Evolutionary conservation across 1,140 invertebrate genomes (phyloP).

Genomic region (Pomacea maculata): DNA sequence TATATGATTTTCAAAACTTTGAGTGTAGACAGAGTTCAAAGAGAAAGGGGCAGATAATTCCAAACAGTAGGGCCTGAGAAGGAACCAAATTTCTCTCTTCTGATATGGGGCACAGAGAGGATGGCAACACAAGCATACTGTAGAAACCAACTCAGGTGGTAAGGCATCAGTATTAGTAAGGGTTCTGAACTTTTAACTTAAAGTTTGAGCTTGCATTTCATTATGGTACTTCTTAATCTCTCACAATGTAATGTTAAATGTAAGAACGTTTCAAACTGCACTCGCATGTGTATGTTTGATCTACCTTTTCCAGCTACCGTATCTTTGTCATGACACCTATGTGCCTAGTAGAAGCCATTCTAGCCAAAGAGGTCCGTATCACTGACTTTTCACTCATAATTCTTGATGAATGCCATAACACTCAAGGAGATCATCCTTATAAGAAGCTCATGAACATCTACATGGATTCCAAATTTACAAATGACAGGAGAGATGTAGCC

Average conservation of each 20-base stretch:
- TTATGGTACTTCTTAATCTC: too few species aligned
- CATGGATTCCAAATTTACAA: slow-evolving; percentile 1
- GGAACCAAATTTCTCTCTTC: too few species aligned
- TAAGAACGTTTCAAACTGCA: not conserved
- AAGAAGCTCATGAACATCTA: slow-evolving; percentile 8
- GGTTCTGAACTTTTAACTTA: too few species aligned
- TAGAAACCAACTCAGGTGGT: too few species aligned
- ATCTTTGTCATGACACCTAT: slow-evolving; percentile 13
- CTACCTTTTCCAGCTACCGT: not conserved
- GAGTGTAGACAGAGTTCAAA: too few species aligned
- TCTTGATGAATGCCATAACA: slow-evolving; percentile 12
- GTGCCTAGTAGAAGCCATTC: slow-evolving; percentile 4
- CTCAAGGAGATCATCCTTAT: slow-evolving; percentile 7
- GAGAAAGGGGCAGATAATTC: too few species aligned
- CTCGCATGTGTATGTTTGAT: not conserved
- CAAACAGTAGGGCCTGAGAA: too few species aligned
- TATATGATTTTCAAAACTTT: too few species aligned
- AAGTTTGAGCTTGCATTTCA: too few species aligned
- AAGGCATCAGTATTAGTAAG: too few species aligned
- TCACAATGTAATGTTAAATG: not conserved
- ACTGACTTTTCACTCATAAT: slow-evolving; percentile 5
- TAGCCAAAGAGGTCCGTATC: not conserved
- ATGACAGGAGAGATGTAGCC: not conserved
- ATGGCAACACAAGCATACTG: too few species aligned
- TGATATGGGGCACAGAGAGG: too few species aligned